A percentile compares a stretch with the other conserved stretches of the same genome.
Evolutionary conservation across 2,888 invertebrate genomes (phyloP).

Genomic region (Halictus quadricinctus): DNA sequence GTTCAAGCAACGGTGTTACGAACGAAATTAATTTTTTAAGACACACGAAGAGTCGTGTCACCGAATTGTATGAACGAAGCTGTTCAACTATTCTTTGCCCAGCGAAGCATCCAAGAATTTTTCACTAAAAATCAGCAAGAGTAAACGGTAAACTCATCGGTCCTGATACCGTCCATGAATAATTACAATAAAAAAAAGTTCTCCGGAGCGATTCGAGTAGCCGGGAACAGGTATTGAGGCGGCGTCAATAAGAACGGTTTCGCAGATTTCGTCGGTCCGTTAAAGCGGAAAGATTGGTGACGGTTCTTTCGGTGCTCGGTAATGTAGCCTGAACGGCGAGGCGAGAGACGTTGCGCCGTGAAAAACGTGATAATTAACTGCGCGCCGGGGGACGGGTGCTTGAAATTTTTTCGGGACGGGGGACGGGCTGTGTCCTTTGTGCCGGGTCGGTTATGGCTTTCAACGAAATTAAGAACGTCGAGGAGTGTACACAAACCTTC

Average conservation of each 20-base stretch:
- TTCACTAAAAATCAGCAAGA: too few relatives aligned
- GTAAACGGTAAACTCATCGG: background rate
- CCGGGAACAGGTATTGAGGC: background rate
- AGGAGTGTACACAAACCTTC: constrained; percentile 2
- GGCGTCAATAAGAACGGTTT: constrained; percentile 21
- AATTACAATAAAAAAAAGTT: constrained; percentile 5
- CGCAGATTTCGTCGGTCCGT: constrained; percentile 17
- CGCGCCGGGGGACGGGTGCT: constrained; percentile 38
- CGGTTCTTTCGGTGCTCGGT: constrained; percentile 23
- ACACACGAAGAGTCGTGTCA: too few relatives aligned
- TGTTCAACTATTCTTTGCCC: too few relatives aligned
- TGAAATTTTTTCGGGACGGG: constrained; percentile 28
- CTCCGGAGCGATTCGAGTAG: background rate
- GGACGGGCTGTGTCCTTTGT: constrained; percentile 31
- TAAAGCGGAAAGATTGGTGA: constrained; percentile 20
- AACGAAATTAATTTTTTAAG: too few relatives aligned
- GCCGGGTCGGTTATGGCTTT: constrained; percentile 25
- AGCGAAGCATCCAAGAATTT: too few relatives aligned
- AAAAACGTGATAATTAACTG: constrained; percentile 53
- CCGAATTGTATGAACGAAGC: too few relatives aligned
- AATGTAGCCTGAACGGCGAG: constrained; percentile 20
- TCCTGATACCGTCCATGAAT: constrained; percentile 10
- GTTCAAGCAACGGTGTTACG: too few relatives aligned
- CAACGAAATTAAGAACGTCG: constrained; percentile 50
- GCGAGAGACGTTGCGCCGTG: constrained; percentile 4